Percentiles rank a stretch among this genome's conserved stretches.
Conservation (phyloP, 2,888 invertebrate species). For the Drosophila cracens region DNA sequence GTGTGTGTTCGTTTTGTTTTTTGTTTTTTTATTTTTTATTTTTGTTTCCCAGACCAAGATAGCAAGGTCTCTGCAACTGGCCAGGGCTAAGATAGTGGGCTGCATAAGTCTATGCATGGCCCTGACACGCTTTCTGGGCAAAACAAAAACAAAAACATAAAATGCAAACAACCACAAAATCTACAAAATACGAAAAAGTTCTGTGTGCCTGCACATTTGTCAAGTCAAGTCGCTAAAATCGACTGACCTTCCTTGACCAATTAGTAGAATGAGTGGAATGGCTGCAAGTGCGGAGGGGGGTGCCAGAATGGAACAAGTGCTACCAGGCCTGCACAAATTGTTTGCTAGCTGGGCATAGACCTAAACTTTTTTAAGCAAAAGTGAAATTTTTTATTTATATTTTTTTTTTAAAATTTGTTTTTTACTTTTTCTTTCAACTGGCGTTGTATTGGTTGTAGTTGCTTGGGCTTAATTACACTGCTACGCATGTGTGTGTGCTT, state of each 20-base stretch:
- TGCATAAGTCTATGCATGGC: conserved; percentile 35
- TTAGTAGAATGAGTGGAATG: conserved; percentile 22
- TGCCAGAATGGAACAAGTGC: conserved; percentile 25
- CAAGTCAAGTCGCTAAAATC: conserved; percentile 38
- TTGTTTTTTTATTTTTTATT: neutral
- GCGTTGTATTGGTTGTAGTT: conserved; percentile 31
- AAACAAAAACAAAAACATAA: conserved; percentile 6
- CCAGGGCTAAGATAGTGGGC: conserved; percentile 48
- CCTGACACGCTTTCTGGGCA: conserved; percentile 63
- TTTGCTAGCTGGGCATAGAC: neutral
- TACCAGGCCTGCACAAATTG: conserved; percentile 42
- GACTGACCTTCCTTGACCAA: conserved; percentile 56
- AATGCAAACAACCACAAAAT: conserved; percentile 1
- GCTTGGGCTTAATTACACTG: conserved; percentile 72
- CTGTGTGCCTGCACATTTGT: conserved; percentile 54
- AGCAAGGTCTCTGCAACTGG: conserved; percentile 65
- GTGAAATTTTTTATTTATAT: conserved; percentile 38
- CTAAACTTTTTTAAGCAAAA: conserved; percentile 49
- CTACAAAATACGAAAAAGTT: conserved; percentile 24
- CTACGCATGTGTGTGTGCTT: conserved; percentile 60
- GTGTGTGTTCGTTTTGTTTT: neutral
- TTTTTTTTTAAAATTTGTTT: neutral
- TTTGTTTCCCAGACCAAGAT: conserved; percentile 49
- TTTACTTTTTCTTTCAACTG: conserved; percentile 59
- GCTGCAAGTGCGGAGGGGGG: neutral